A percentile compares a stretch with the other conserved stretches of the same genome.
Evolutionary conservation across 2,113 vertebrate genomes (phyloP).

Genomic region (Bucco capensis): DNA sequence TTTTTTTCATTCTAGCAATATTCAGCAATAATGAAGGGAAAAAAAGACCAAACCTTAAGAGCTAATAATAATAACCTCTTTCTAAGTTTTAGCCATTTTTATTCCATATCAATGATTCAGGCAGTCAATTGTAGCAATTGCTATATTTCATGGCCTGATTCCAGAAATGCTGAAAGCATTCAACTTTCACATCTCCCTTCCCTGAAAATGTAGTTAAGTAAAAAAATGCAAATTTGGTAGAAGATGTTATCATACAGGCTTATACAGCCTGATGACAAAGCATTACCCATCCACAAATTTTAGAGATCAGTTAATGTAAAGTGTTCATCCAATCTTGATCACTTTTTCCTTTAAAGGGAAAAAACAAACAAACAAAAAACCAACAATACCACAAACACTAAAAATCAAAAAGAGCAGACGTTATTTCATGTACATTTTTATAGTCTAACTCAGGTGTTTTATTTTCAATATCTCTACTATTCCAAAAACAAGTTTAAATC

Average conservation of each 20-base stretch:
- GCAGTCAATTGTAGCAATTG: not conserved
- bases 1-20: conserved; percentile 19
- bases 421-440: not conserved
- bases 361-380: not conserved
- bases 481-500: not conserved
- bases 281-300: not conserved
- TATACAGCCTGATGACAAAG: not conserved
- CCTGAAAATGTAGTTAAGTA: conserved; percentile 1
- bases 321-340: too few relatives aligned
- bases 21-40: conserved; percentile 26
- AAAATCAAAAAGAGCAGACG: not conserved
- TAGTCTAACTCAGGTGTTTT: not conserved
- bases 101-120: not conserved
- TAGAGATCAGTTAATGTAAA: not conserved
- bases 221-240: not conserved
- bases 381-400: not conserved
- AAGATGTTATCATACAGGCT: not conserved
- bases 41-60: conserved; percentile 38
- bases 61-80: conserved; percentile 38
- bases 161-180: not conserved
- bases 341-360: not conserved
- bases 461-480: not conserved
- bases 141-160: not conserved
- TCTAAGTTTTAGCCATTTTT: conserved; percentile 32
- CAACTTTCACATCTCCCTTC: not conserved